phyloP scores from a whole-genome alignment of 2,888 invertebrate genomes.

The Acanthosepion esculentum region DNA sequence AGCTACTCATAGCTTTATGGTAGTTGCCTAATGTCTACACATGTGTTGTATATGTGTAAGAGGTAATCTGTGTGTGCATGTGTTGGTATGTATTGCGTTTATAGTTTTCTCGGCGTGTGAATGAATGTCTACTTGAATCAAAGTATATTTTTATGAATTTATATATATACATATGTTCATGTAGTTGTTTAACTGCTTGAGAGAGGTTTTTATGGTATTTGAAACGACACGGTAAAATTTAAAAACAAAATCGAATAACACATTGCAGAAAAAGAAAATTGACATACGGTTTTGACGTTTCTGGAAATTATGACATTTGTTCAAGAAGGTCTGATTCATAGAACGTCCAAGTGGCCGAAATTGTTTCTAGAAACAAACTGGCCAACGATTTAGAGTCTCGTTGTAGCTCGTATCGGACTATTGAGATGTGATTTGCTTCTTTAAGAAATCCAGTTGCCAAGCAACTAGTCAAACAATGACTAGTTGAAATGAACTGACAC shows the following conservation, averaged over 20 bases:
- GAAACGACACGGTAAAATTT: background rate
- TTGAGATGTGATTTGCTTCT: background rate
- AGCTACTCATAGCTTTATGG: no score
- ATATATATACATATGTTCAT: no score
- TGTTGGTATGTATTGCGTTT: no score
- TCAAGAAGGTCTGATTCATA: background rate
- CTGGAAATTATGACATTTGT: background rate
- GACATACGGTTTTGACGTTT: background rate
- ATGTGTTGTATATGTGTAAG: no score
- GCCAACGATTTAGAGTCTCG: background rate
- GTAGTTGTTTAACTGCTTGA: no score
- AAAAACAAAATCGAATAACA: background rate
- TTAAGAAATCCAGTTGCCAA: background rate
- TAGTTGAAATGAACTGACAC: background rate
- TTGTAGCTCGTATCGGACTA: background rate
- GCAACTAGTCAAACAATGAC: background rate
- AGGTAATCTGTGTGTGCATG: no score
- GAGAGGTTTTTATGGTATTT: background rate
- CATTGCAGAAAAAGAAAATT: background rate
- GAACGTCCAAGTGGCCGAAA: background rate
- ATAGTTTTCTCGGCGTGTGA: no score
- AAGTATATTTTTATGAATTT: no score
- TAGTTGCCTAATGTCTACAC: no score
- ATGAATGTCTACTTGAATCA: no score
- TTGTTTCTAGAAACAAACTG: background rate